Percentiles rank a stretch among this genome's conserved stretches.
These are phyloP conservation scores for Chrysochloris asiatica DNA, from an alignment of 2,113 vertebrate genomes.

Conservation along the genomic window DNA sequence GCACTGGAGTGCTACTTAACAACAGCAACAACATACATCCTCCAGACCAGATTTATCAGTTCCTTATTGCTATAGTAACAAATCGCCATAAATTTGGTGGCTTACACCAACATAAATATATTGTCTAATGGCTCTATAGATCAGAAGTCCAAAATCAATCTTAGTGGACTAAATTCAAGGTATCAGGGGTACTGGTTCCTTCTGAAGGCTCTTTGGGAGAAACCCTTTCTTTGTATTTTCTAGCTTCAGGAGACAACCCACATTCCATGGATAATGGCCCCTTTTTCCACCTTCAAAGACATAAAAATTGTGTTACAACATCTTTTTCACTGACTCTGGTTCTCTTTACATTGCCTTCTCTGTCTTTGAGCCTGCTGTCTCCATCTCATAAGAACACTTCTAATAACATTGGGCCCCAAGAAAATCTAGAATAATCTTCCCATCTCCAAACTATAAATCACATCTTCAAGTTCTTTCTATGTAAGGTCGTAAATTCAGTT, in stretches of 20 bases:
- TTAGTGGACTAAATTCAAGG: not conserved
- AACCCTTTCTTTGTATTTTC: not conserved
- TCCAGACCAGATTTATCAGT: not conserved
- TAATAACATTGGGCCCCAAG: fast-evolving
- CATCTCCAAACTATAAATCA: not conserved
- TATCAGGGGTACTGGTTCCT: too few species aligned
- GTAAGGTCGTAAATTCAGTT: not conserved
- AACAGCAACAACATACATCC: too few species aligned
- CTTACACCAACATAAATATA: not conserved
- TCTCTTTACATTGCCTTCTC: not conserved
- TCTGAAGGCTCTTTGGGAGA: not conserved
- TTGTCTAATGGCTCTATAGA: not conserved
- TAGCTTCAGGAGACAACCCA: fast-evolving
- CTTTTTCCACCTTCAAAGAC: not conserved
- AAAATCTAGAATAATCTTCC: not conserved
- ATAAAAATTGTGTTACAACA: not conserved
- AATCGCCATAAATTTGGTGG: not conserved
- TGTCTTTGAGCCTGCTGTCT: not conserved
- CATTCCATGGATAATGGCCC: not conserved
- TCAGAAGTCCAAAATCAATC: not conserved
- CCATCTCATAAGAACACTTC: not conserved
- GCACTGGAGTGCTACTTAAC: too few species aligned
- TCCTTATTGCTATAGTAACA: not conserved
- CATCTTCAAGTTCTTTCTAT: not conserved
- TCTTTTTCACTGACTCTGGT: not conserved